These are phyloP conservation scores for Aporrectodea caliginosa DNA, from an alignment of 1,140 invertebrate genomes.

Conservation along the genomic window DNA sequence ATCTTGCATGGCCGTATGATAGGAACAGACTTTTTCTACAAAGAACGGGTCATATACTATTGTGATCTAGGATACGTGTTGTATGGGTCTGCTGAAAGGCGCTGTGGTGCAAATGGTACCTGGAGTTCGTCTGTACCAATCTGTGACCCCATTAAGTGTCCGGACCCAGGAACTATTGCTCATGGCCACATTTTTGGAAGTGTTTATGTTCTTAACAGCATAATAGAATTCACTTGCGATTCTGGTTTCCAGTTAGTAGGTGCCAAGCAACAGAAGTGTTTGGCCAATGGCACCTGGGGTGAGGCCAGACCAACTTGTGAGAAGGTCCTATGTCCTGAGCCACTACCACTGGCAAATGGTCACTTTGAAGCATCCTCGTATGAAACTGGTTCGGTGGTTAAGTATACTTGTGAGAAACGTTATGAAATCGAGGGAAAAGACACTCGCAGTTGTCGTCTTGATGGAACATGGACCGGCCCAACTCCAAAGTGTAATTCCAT, in stretches of 20 bases:
- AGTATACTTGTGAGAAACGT: slow-evolving; percentile 46
- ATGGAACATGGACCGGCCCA: slow-evolving; percentile 54
- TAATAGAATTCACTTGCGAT: slow-evolving; percentile 58
- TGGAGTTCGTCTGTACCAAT: slow-evolving; percentile 36
- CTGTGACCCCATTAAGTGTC: slow-evolving; percentile 39
- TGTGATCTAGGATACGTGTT: not conserved
- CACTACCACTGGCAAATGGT: slow-evolving; percentile 41
- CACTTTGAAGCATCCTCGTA: slow-evolving; percentile 22
- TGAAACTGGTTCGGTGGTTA: slow-evolving; percentile 37
- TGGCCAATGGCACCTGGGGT: slow-evolving; percentile 52
- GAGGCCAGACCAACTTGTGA: slow-evolving; percentile 47
- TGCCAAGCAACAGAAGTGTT: slow-evolving; percentile 43
- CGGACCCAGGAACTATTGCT: slow-evolving; percentile 28
- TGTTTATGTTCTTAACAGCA: not conserved
- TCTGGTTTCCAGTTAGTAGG: slow-evolving; percentile 54
- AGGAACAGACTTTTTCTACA: not conserved
- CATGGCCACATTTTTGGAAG: slow-evolving; percentile 32
- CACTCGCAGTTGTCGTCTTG: slow-evolving; percentile 56
- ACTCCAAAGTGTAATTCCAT: slow-evolving; percentile 31
- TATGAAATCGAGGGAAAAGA: slow-evolving; percentile 48
- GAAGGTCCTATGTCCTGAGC: slow-evolving; percentile 38
- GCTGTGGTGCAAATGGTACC: slow-evolving; percentile 33
- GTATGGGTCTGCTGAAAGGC: not conserved
- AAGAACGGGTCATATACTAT: not conserved
- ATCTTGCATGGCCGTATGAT: not conserved